Evolutionary conservation across 2,113 vertebrate genomes (phyloP).

Genomic region (Halichoerus grypus): DNA sequence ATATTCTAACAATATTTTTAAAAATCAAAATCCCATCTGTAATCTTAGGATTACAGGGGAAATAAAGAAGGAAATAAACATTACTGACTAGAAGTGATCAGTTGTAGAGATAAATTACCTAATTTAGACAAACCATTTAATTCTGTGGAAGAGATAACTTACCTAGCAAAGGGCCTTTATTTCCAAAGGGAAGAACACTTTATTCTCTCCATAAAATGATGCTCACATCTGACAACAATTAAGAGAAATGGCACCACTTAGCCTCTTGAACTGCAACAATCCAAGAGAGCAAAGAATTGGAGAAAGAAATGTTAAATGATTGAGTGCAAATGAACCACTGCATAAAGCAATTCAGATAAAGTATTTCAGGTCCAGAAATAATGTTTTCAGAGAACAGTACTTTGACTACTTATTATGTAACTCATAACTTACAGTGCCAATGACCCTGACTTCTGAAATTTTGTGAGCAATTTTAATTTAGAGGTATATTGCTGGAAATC

Average conservation of each 20-base stretch:
- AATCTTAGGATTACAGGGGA: background rate
- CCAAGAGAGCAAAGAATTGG: constrained; percentile 30
- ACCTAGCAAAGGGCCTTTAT: background rate
- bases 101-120: constrained; percentile 35
- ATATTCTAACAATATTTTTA: background rate
- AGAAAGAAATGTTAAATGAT: constrained; percentile 44
- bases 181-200: constrained; percentile 11
- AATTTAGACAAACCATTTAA: constrained; percentile 48
- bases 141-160: constrained; percentile 24
- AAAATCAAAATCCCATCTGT: background rate
- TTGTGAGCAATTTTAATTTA: constrained; percentile 61
- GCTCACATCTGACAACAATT: constrained; percentile 55
- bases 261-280: constrained; percentile 22
- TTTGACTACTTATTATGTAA: constrained; percentile 67
- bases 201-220: background rate
- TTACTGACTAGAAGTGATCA: constrained; percentile 31
- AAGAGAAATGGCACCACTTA: constrained; percentile 65
- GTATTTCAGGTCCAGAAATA: constrained; percentile 35
- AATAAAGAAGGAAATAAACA: constrained; percentile 9
- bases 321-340: constrained; percentile 52
- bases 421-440: background rate
- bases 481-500: background rate
- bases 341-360: constrained; percentile 31
- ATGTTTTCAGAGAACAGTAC: constrained; percentile 42
- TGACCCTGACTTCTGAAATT: constrained; percentile 44